Base-by-base conservation (phyloP, 2,888 invertebrate species). In the Crepidodera aurea region DNA sequence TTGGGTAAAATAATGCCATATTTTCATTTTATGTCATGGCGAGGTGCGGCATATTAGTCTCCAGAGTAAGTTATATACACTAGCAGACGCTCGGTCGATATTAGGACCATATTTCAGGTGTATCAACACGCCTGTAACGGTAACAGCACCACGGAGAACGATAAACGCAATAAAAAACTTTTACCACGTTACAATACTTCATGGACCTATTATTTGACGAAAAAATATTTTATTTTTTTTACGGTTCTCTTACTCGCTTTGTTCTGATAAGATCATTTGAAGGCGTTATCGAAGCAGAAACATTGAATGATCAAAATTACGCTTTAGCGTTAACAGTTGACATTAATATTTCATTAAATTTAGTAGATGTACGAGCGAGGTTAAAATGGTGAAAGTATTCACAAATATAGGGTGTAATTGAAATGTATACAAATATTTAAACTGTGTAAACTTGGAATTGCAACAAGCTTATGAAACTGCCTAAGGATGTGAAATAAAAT, bases 91-190 rank as follows among this genome's bases (percentile, higher is more conserved):
- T 68, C 66, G 69, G 67, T 69, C 69, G 75, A 77, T 78, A 78
- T 78, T 77, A 77, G 77, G 71, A 68, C 73, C 72, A 76, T 78
- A 78, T 78, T 77, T 78, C 76, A 77, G 74, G 75, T 74, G 67
- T 71, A 75, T 74, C 73, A 74, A 71, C 73, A 70, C 65, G 53
- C 51, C 71, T 72, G 74, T 73, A 74, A 70, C 72, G 67, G 60
- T 70, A 75, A 78, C 72, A 72, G 68, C 73, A 71, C 77, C 77
- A 67, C 64, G 15, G 78, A 77, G 78, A 70, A 69, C 77, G 75
- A 78, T 78, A 78, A 77, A 72, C 63, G 72, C 77, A 75, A 77
- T 77, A 77, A 77, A 77, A 77, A 76, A 76, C 75, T 75, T 77
- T 71, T 68, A 68, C 58, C 58, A 42, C 51, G 39, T 46, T 55